Base-by-base conservation (phyloP, 2,888 invertebrate genomes). In the Drosophila birchii region DNA sequence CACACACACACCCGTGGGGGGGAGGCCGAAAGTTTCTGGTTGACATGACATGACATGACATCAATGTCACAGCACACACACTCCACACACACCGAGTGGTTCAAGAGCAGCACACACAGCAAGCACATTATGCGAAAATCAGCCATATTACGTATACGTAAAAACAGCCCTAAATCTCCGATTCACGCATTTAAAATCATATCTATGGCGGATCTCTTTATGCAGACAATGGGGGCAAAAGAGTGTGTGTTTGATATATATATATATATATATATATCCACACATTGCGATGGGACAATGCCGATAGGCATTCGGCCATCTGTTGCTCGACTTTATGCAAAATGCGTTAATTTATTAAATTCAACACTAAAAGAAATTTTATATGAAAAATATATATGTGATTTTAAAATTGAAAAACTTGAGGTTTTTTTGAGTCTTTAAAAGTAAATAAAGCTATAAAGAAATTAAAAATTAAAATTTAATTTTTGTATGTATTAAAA, bases 41-140 rank as follows among this genome's bases (percentile, higher is more conserved):
- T 83, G 81, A 86, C 74, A 78, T 69, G 78, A 73, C 72, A 62
- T 74, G 76, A 76, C 80, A 85, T 68, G 82, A 77, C 86, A 86
- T 82, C 76, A 82, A 82, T 83, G 86, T 86, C 81, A 82, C 58
- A 75, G 72, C 64, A 74, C 71, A 79, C 69, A 12, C 32, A 66
- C 64, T 56, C 49, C 69, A 23, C 23, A 39, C 39, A n/a, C 39
- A n/a, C 8, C n/a, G 9, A 29, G 47, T 70, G 72, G 53, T 70
- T 78, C 74, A 69, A 68, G 64, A 62, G 61, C 9, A 23, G 14
- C 34, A 20, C 18, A 41, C 34, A 20, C 18, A 41, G 6, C 20
- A 34, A 16, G 45, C 44, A 54, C 59, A 62, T 73, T 44, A 72
- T 56, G 44, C 54, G 53, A 29, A 47, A 72, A 53, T 47, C 38